Conservation (phyloP, 2,888 invertebrate species). For the Mythimna pallens region DNA sequence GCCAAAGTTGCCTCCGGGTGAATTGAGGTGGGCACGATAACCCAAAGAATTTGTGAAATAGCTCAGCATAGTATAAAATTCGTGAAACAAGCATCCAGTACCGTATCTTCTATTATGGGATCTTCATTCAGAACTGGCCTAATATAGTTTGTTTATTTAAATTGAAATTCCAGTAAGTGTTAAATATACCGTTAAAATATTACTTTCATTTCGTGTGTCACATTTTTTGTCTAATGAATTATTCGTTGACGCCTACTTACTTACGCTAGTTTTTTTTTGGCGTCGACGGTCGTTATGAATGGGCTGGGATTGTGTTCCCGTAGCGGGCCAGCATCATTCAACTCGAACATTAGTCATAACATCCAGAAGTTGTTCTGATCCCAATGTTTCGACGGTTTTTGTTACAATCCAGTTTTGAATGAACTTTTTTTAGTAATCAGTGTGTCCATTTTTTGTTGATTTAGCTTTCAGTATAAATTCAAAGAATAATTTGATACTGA, state of each 20-base stretch:
- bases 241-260: slow-evolving; percentile 58
- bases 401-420: slow-evolving; percentile 41
- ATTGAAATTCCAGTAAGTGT: slow-evolving; percentile 47
- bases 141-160: slow-evolving; percentile 22
- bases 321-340: slow-evolving; percentile 47
- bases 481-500: not conserved
- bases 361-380: slow-evolving; percentile 29
- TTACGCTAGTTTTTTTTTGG: slow-evolving; percentile 53
- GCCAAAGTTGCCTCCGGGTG: slow-evolving; percentile 11
- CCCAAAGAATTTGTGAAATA: slow-evolving; percentile 20
- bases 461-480: not conserved
- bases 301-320: slow-evolving; percentile 54
- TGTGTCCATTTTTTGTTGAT: not conserved
- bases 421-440: slow-evolving; percentile 13
- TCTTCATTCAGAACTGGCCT: slow-evolving; percentile 11
- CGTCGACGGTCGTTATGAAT: slow-evolving; percentile 58
- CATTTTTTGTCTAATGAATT: slow-evolving; percentile 49
- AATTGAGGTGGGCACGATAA: slow-evolving; percentile 13
- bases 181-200: slow-evolving; percentile 47
- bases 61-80: not conserved
- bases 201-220: slow-evolving; percentile 61
- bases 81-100: slow-evolving; percentile 3
- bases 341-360: slow-evolving; percentile 48
- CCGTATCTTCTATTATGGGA: slow-evolving; percentile 11
- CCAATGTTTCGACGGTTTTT: slow-evolving; percentile 27